A percentile compares a stretch with the other conserved stretches of the same genome.
These are phyloP conservation scores for Cossypha heuglini DNA, from an alignment of 2,797 vertebrate genomes.

Conservation along the genomic window DNA sequence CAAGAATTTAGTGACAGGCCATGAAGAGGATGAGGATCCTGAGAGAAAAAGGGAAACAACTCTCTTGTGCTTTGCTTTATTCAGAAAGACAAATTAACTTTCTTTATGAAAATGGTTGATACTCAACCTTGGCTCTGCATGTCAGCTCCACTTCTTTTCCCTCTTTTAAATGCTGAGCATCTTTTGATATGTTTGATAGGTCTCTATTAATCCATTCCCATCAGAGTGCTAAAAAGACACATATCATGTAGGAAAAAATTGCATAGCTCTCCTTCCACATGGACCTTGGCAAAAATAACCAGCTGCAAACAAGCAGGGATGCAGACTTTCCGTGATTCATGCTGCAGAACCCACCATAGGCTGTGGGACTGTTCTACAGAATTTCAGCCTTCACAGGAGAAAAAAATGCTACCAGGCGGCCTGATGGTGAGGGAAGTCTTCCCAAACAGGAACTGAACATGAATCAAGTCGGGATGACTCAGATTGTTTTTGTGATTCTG, in stretches of 20 bases:
- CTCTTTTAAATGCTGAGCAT: background rate
- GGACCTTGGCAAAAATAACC: background rate
- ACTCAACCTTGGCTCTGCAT: background rate
- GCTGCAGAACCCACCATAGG: background rate
- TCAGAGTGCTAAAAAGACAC: background rate
- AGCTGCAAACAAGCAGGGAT: constrained; percentile 1
- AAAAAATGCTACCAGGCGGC: background rate
- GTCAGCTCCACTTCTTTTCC: background rate
- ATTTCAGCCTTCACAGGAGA: constrained; percentile 1
- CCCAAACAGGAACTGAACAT: constrained; percentile 53
- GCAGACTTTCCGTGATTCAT: constrained; percentile 53
- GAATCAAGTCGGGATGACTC: constrained; percentile 46
- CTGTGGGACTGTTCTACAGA: background rate
- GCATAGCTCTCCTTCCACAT: background rate
- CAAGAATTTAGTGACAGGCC: background rate
- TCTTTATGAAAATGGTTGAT: background rate
- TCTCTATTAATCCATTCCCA: background rate
- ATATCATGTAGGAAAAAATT: background rate
- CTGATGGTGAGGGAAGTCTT: constrained; percentile 14
- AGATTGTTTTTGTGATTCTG: constrained; percentile 58
- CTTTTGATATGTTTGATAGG: background rate
- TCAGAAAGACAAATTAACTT: background rate
- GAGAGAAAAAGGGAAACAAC: background rate
- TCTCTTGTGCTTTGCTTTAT: background rate
- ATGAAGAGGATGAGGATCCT: background rate